Conservation (phyloP, 2,113 vertebrate species). For the Tachycineta bicolor region DNA sequence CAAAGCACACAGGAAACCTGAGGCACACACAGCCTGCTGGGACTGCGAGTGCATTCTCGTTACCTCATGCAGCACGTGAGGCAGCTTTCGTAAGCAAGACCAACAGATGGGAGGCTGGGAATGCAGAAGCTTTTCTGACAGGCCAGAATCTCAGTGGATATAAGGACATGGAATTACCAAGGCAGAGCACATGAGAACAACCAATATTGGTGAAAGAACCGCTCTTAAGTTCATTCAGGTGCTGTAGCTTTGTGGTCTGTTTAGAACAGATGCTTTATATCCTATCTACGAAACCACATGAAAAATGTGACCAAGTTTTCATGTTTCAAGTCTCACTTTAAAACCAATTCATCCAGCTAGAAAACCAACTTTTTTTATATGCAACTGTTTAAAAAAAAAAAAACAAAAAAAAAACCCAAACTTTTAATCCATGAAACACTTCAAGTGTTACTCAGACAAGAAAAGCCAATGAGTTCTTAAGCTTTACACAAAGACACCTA, state of each 20-base stretch:
- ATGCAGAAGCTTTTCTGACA: neutral
- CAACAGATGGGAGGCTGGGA: neutral
- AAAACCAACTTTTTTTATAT: neutral
- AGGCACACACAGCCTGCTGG: neutral
- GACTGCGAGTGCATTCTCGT: rapidly evolving
- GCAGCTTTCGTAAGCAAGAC: neutral
- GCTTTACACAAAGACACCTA: neutral
- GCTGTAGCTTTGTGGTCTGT: neutral
- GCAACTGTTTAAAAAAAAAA: neutral
- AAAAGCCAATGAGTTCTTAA: neutral
- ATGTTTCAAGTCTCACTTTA: neutral
- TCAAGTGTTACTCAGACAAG: neutral
- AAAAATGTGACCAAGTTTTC: neutral
- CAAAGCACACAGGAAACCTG: neutral
- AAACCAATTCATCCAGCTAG: neutral
- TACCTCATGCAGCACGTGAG: neutral
- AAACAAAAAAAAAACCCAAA: neutral
- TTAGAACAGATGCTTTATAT: neutral
- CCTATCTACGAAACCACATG: neutral
- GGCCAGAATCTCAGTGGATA: neutral
- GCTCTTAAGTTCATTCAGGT: neutral
- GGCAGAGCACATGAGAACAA: neutral
- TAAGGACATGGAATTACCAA: neutral
- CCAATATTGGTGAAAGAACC: neutral
- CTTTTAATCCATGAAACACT: neutral